These are phyloP conservation scores for Drosophila asahinai DNA, from an alignment of 1,140 invertebrate genomes.

Conservation along the genomic window DNA sequence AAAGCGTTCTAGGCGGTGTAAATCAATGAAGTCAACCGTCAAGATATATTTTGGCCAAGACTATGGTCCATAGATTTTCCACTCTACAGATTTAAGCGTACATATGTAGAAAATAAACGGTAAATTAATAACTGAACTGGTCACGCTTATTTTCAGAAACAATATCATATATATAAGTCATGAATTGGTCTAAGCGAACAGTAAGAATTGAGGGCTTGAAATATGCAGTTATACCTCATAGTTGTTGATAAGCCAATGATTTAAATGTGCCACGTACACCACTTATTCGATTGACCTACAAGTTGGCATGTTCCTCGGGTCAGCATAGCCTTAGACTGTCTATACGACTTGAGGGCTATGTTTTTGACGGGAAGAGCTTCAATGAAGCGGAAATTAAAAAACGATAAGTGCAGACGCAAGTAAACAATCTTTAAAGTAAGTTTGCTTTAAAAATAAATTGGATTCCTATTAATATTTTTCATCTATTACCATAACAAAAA, in stretches of 20 bases:
- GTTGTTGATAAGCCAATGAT: not conserved
- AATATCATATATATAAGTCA: too few species aligned
- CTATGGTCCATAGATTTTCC: too few species aligned
- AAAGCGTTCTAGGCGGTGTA: not conserved
- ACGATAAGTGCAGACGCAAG: slow-evolving; percentile 4
- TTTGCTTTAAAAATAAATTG: not conserved
- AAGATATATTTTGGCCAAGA: too few species aligned
- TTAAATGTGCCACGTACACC: not conserved
- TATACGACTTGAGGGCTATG: not conserved
- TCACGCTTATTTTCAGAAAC: too few species aligned
- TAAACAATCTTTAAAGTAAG: not conserved
- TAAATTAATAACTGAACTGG: too few species aligned
- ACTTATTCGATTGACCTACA: not conserved
- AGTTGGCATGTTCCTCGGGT: not conserved
- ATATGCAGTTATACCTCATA: not conserved
- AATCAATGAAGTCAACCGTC: too few species aligned
- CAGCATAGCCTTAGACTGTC: not conserved
- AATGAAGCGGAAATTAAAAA: not conserved
- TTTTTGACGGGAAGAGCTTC: slow-evolving; percentile 9
- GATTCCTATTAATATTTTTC: not conserved
- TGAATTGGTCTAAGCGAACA: not conserved
- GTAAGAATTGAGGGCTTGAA: not conserved
- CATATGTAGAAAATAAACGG: too few species aligned
- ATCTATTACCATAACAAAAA: not conserved
- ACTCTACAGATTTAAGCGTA: too few species aligned